phyloP scores from a whole-genome alignment of 1,140 invertebrate genomes.

The Drosophila novamexicana region DNA sequence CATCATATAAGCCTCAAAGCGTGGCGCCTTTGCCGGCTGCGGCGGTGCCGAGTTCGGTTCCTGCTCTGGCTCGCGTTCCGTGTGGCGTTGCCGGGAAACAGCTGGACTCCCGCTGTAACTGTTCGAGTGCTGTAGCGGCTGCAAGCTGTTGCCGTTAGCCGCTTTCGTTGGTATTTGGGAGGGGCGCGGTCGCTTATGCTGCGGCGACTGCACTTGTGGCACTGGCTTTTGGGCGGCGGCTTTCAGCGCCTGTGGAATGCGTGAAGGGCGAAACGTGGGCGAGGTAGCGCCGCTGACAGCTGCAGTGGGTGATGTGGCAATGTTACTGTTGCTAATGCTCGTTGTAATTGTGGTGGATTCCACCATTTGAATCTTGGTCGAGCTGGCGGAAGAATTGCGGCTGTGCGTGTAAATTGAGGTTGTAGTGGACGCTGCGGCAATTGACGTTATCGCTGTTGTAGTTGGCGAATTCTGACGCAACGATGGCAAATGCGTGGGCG shows the following conservation, averaged over 20 bases:
- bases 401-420: constrained; percentile 74
- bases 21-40: constrained; percentile 85
- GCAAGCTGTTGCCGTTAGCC: constrained; percentile 53
- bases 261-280: constrained; percentile 78
- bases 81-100: constrained; percentile 52
- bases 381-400: constrained; percentile 80
- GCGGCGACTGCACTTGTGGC: constrained; percentile 74
- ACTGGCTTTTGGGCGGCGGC: constrained; percentile 63
- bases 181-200: constrained; percentile 74
- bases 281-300: constrained; percentile 66
- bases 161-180: constrained; percentile 84
- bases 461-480: constrained; percentile 65
- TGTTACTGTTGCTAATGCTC: constrained; percentile 43
- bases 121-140: constrained; percentile 74
- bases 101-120: constrained; percentile 77
- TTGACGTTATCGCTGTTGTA: constrained; percentile 44
- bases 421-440: constrained; percentile 49
- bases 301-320: constrained; percentile 46
- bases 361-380: constrained; percentile 78
- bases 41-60: constrained; percentile 80
- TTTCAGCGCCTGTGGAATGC: constrained; percentile 82
- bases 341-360: constrained; percentile 65
- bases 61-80: constrained; percentile 51
- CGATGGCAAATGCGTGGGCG: constrained; percentile 78
- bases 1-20: constrained; percentile 98